Evolutionary conservation across 2,113 vertebrate species (phyloP).

Genomic region (Tonatia bakeri): DNA sequence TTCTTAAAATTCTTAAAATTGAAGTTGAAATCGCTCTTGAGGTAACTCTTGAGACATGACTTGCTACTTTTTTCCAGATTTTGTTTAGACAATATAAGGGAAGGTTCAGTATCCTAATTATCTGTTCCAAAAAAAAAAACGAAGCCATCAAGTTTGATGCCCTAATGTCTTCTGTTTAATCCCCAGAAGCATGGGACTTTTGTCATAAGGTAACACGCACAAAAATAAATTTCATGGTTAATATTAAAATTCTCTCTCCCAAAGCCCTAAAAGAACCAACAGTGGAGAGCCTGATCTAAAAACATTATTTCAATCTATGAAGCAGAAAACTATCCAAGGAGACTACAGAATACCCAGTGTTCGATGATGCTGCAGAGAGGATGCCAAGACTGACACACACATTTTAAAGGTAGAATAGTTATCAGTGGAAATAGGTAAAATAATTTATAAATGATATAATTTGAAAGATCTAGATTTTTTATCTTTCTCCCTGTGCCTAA

Average conservation of each 20-base stretch:
- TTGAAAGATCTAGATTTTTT: background rate
- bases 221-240: conserved; percentile 8
- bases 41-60: background rate
- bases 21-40: background rate
- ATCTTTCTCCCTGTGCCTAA: background rate
- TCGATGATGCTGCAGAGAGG: background rate
- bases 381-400: background rate
- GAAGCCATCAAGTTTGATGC: background rate
- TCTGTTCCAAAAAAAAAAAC: background rate
- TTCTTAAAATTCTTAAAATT: background rate
- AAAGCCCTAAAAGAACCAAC: conserved; percentile 11
- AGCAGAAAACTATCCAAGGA: background rate
- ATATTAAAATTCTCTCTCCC: background rate
- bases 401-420: background rate
- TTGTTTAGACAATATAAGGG: background rate
- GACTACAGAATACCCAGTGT: background rate
- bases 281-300: background rate
- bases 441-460: conserved; percentile 2
- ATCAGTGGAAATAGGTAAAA: background rate
- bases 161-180: background rate
- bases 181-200: background rate
- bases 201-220: conserved; percentile 10
- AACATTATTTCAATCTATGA: background rate
- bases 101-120: background rate
- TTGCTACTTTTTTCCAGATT: background rate